These are phyloP conservation scores for Altica lythri DNA, from an alignment of 2,888 invertebrate species.

Conservation along the genomic window DNA sequence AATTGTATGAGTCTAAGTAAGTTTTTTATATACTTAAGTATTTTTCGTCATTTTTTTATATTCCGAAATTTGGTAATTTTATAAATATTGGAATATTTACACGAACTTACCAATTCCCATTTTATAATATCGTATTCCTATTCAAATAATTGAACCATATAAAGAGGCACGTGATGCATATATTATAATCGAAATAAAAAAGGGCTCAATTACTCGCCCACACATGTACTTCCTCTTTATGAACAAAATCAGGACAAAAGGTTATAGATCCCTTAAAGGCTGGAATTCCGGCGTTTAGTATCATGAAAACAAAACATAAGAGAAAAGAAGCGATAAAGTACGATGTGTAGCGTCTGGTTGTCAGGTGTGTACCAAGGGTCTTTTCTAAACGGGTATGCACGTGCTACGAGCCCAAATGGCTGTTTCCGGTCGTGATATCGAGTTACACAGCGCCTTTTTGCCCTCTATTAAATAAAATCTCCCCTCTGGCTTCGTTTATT, in stretches of 20 bases:
- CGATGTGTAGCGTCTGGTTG: constrained; percentile 34
- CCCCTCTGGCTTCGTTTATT: constrained; percentile 1
- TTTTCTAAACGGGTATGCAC: constrained; percentile 38
- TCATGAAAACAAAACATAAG: constrained; percentile 7
- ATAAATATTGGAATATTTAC: no score
- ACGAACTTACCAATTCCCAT: no score
- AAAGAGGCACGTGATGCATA: no score
- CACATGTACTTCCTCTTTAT: constrained; percentile 32
- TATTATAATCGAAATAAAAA: no score
- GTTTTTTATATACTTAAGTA: no score
- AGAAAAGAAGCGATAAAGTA: constrained; percentile 19
- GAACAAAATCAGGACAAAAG: constrained; percentile 17
- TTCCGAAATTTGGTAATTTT: no score
- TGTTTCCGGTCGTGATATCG: constrained; percentile 46
- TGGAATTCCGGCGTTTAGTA: constrained; percentile 23
- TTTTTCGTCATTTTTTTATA: no score
- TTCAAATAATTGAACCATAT: no score
- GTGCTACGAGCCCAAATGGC: constrained; percentile 46
- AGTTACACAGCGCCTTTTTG: constrained; percentile 34
- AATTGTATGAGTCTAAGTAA: no score
- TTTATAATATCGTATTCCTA: no score
- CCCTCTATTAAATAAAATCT: no score
- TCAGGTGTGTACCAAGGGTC: constrained; percentile 43
- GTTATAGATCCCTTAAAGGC: constrained; percentile 13
- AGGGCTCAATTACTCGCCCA: constrained; percentile 30